Evolutionary conservation across 1,140 invertebrate genomes (phyloP).

Genomic region (Araneus ventricosus): DNA sequence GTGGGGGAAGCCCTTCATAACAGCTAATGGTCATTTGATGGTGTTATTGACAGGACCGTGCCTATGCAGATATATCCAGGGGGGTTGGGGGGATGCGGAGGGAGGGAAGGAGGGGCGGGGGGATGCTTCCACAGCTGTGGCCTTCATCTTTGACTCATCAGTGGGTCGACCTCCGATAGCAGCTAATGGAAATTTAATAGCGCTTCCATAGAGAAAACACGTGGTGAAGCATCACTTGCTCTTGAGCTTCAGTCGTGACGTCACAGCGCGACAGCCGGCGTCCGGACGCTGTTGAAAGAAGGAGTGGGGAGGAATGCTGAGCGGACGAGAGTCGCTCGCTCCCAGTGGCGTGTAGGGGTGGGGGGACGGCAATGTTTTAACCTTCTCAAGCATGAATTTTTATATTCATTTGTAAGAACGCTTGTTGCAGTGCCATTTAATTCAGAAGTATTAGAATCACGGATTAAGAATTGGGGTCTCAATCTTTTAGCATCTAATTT

Average conservation of each 20-base stretch:
- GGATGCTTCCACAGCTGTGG: slow-evolving; percentile 61
- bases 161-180: slow-evolving; percentile 72
- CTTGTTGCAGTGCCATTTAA: too few relatives aligned
- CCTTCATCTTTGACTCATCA: slow-evolving; percentile 74
- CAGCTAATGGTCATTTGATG: slow-evolving; percentile 74
- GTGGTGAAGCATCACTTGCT: slow-evolving; percentile 54
- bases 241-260: slow-evolving; percentile 55
- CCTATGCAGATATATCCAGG: slow-evolving; percentile 61
- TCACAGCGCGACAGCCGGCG: slow-evolving; percentile 61
- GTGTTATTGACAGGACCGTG: slow-evolving; percentile 67
- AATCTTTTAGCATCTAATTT: too few relatives aligned
- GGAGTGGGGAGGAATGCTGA: background rate
- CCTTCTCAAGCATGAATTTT: too few relatives aligned
- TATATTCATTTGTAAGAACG: too few relatives aligned
- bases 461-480: too few relatives aligned
- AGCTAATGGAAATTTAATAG: slow-evolving; percentile 75
- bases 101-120: background rate
- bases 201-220: slow-evolving; percentile 73
- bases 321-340: background rate
- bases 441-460: background rate
- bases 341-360: background rate
- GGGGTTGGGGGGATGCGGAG: background rate
- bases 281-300: slow-evolving; percentile 14
- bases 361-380: background rate
- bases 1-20: slow-evolving; percentile 56